These are phyloP conservation scores for Mus spicilegus DNA, from an alignment of 2,113 vertebrate genomes.

Conservation along the genomic window DNA sequence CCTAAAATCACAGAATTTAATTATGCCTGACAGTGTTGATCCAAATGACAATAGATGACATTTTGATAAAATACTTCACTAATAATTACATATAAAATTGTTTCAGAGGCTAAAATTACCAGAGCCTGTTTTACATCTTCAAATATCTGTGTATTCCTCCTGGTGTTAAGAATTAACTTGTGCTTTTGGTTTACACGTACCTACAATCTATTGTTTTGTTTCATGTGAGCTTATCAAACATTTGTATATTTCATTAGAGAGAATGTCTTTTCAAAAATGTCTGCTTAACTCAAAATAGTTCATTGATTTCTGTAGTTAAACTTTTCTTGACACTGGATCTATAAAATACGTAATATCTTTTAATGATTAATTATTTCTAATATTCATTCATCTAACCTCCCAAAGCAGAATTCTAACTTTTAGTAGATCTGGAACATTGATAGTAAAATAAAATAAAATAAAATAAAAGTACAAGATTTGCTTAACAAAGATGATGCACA, in stretches of 20 bases:
- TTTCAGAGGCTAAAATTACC: not conserved
- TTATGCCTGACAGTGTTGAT: not conserved
- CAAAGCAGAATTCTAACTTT: not conserved
- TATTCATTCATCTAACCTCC: not conserved
- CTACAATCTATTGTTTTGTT: not conserved
- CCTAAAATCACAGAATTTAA: not conserved
- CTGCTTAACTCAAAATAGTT: not conserved
- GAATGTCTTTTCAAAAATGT: not conserved
- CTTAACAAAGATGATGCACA: not conserved
- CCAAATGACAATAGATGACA: not conserved
- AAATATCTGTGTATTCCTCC: not conserved
- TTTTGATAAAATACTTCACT: not conserved
- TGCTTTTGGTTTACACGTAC: not conserved
- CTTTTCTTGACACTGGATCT: not conserved
- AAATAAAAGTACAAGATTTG: not conserved
- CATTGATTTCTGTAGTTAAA: not conserved
- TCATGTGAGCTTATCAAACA: not conserved
- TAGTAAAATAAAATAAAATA: no score
- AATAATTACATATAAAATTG: not conserved
- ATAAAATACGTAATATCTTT: not conserved
- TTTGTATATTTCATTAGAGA: not conserved
- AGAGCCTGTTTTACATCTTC: not conserved
- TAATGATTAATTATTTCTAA: slow-evolving; percentile 3
- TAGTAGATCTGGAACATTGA: not conserved
- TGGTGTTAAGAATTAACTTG: not conserved